A percentile compares a stretch with the other conserved stretches of the same genome.
These are phyloP conservation scores for Ormyrus labotus DNA, from an alignment of 2,888 invertebrate species.

Conservation along the genomic window DNA sequence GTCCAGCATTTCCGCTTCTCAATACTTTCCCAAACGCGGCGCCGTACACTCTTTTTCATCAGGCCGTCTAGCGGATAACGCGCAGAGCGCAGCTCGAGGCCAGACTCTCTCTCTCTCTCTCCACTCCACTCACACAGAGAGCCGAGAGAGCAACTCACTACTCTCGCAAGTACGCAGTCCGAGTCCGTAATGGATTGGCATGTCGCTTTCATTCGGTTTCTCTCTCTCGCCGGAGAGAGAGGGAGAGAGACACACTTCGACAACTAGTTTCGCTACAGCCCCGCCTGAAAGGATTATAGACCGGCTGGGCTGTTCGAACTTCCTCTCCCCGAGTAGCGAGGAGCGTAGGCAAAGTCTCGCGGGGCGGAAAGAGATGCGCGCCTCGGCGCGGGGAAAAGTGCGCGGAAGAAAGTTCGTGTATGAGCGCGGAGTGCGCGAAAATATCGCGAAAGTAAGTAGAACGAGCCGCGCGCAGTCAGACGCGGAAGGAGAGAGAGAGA, in stretches of 20 bases:
- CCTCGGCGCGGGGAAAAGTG: not conserved
- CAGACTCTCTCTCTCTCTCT: conserved; percentile 5
- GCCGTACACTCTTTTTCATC: no score
- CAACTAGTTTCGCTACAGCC: conserved; percentile 56
- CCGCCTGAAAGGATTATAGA: conserved; percentile 52
- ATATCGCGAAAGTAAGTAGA: conserved; percentile 49
- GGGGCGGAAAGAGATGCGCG: not conserved
- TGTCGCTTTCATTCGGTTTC: conserved; percentile 52
- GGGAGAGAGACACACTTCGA: conserved; percentile 53
- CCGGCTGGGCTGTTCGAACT: conserved; percentile 36
- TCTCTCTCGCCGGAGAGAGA: conserved; percentile 10
- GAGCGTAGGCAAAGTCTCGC: not conserved
- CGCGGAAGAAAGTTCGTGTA: conserved; percentile 12
- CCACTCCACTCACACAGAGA: not conserved
- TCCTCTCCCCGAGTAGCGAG: not conserved
- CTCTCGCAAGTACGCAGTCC: conserved; percentile 19
- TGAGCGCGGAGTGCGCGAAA: conserved; percentile 10
- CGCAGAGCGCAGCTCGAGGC: conserved; percentile 32
- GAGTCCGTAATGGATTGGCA: conserved; percentile 55
- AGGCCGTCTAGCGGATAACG: no score
- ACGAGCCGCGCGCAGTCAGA: conserved; percentile 52
- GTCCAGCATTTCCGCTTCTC: no score
- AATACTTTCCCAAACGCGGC: not conserved
- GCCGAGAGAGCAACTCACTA: no score
- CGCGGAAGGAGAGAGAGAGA: conserved; percentile 32